A percentile compares a stretch with the other conserved stretches of the same genome.
phyloP scores from a whole-genome alignment of 1,140 invertebrate genomes.

The Paramacrobiotus metropolitanus region DNA sequence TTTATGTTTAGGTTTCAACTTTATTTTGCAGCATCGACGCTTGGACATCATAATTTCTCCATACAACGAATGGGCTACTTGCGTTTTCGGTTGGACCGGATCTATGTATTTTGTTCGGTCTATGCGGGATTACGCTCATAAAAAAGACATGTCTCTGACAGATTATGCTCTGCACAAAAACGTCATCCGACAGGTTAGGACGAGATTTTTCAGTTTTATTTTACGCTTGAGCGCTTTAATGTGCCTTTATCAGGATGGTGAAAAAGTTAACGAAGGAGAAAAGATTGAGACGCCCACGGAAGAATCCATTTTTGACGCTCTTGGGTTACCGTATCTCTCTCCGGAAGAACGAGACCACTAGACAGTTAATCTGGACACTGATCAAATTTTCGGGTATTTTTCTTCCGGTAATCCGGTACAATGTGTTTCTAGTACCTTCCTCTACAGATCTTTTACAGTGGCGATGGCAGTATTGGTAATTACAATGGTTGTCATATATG shows the following conservation, averaged over 20 bases:
- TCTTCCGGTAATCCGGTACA: too few relatives aligned
- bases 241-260: slow-evolving; percentile 18
- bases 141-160: slow-evolving; percentile 27
- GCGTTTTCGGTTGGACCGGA: slow-evolving; percentile 30
- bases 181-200: slow-evolving; percentile 21
- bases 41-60: slow-evolving; percentile 30
- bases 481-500: too few relatives aligned
- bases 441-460: too few relatives aligned
- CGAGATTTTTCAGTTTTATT: background rate
- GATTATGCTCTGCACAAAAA: slow-evolving; percentile 25
- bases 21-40: slow-evolving; percentile 23
- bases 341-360: slow-evolving; percentile 26
- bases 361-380: too few relatives aligned
- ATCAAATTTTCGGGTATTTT: too few relatives aligned
- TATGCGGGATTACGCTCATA: slow-evolving; percentile 26
- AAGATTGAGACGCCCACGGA: slow-evolving; percentile 23
- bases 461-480: too few relatives aligned
- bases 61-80: slow-evolving; percentile 26
- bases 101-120: slow-evolving; percentile 32
- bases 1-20: too few relatives aligned
- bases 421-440: too few relatives aligned
- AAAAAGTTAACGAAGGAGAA: slow-evolving; percentile 22
- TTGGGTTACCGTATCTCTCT: slow-evolving; percentile 24
- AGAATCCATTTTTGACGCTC: slow-evolving; percentile 22
- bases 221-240: background rate